A percentile compares a stretch with the other conserved stretches of the same genome.
Conservation (phyloP, 1,140 invertebrate species). For the Himalopsyche phryganea region DNA sequence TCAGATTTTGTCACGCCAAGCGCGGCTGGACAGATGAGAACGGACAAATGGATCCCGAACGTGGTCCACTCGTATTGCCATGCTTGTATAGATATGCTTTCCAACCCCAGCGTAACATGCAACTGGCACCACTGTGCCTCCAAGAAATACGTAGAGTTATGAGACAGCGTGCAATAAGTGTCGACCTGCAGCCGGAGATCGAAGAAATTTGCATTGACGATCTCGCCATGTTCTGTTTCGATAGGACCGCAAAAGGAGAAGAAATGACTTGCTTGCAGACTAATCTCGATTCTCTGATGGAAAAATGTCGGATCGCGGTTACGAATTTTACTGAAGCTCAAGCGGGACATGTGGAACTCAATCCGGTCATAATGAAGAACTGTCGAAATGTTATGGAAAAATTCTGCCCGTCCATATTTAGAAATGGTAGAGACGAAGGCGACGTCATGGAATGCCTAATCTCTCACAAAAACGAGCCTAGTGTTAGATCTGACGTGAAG, state of each 20-base stretch:
- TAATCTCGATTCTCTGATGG: constrained; percentile 69
- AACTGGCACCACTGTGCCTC: constrained; percentile 62
- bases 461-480: constrained; percentile 83
- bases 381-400: constrained; percentile 81
- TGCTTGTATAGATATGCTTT: constrained; percentile 90
- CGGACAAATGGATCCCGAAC: constrained; percentile 65
- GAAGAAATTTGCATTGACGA: constrained; percentile 87
- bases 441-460: constrained; percentile 94
- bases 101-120: constrained; percentile 63
- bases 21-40: constrained; percentile 71
- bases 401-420: constrained; percentile 69
- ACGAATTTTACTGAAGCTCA: constrained; percentile 88
- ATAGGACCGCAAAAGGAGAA: constrained; percentile 78
- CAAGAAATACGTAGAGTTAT: constrained; percentile 87
- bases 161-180: constrained; percentile 84
- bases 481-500: constrained; percentile 70
- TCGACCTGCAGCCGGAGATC: constrained; percentile 91
- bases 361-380: constrained; percentile 76
- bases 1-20: constrained; percentile 74
- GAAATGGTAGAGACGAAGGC: constrained; percentile 70
- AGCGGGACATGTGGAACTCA: constrained; percentile 80
- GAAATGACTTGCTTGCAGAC: constrained; percentile 92
- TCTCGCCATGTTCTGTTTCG: constrained; percentile 77
- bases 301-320: constrained; percentile 70
- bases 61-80: constrained; percentile 79